A percentile compares a stretch with the other conserved stretches of the same genome.
phyloP scores from a whole-genome alignment of 2,888 invertebrate species.

The Portevinia maculata region DNA sequence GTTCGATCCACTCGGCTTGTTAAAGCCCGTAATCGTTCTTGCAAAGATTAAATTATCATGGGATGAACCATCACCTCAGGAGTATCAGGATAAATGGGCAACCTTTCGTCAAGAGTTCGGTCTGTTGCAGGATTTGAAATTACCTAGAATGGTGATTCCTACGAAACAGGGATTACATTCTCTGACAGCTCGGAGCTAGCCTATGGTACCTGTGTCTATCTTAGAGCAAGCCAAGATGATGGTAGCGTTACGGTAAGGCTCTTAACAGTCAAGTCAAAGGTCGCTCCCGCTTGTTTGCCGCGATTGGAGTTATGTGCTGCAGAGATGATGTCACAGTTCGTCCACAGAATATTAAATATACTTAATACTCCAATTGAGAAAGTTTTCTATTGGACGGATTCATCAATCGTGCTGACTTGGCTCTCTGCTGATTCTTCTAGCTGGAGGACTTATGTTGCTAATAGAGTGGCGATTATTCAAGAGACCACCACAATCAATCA shows the following conservation, averaged over 20 bases:
- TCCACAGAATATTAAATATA: background rate
- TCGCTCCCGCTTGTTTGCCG: slow-evolving; percentile 19
- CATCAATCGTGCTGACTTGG: slow-evolving; percentile 15
- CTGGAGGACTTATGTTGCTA: slow-evolving; percentile 3
- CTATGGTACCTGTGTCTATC: slow-evolving; percentile 44
- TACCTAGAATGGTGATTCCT: background rate
- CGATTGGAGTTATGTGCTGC: slow-evolving; percentile 17
- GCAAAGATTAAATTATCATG: slow-evolving; percentile 38
- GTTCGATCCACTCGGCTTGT: slow-evolving; percentile 45
- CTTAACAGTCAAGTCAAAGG: too few species aligned
- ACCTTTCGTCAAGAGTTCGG: slow-evolving; percentile 23
- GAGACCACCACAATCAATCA: background rate
- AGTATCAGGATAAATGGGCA: slow-evolving; percentile 29
- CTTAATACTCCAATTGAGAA: background rate
- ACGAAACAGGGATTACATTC: slow-evolving; percentile 46
- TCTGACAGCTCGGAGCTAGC: slow-evolving; percentile 46
- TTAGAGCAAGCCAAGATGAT: slow-evolving; percentile 19
- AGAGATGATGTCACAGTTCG: slow-evolving; percentile 18
- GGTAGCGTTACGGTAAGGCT: slow-evolving; percentile 7
- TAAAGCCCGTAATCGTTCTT: slow-evolving; percentile 40
- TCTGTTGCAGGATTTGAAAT: slow-evolving; percentile 20
- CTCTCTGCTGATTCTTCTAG: too few species aligned
- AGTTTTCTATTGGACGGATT: slow-evolving; percentile 24
- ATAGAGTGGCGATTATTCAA: slow-evolving; percentile 12
- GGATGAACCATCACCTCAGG: slow-evolving; percentile 36